Percentiles rank a stretch among this genome's conserved stretches.
These are phyloP conservation scores for Tetraneura akinire DNA, from an alignment of 1,140 invertebrate species.

Conservation along the genomic window DNA sequence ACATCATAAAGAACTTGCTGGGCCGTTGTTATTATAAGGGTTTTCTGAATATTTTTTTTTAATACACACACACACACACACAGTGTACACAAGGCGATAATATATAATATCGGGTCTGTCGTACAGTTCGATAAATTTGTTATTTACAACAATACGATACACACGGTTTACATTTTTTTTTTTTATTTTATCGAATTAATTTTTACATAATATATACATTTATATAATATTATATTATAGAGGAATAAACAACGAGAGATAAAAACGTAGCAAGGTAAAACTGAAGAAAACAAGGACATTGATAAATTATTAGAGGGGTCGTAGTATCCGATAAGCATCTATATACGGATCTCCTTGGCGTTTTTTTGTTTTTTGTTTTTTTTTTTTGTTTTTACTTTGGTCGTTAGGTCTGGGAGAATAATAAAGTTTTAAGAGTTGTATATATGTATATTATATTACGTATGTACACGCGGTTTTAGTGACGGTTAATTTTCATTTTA, in stretches of 20 bases:
- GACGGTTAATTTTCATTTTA: slow-evolving; percentile 47
- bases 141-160: slow-evolving; percentile 23
- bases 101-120: slow-evolving; percentile 28
- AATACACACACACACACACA: background rate
- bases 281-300: slow-evolving; percentile 42
- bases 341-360: background rate
- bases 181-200: slow-evolving; percentile 39
- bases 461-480: background rate
- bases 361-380: background rate
- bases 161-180: background rate
- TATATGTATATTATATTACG: background rate
- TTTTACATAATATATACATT: background rate
- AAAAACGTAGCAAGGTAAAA: slow-evolving; percentile 21
- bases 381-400: too few relatives aligned
- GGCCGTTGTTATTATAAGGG: slow-evolving; percentile 37
- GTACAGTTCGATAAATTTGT: slow-evolving; percentile 48
- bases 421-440: slow-evolving; percentile 24
- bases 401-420: background rate
- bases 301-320: slow-evolving; percentile 43
- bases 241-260: background rate
- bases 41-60: slow-evolving; percentile 39
- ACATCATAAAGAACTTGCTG: slow-evolving; percentile 28
- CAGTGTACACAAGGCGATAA: background rate
- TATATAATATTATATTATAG: background rate
- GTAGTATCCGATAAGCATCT: slow-evolving; percentile 40